Evolutionary conservation across 2,888 invertebrate genomes (phyloP), one percentile per base, ranked within the genome.

Genomic region (Drosophila kanekoi): DNA sequence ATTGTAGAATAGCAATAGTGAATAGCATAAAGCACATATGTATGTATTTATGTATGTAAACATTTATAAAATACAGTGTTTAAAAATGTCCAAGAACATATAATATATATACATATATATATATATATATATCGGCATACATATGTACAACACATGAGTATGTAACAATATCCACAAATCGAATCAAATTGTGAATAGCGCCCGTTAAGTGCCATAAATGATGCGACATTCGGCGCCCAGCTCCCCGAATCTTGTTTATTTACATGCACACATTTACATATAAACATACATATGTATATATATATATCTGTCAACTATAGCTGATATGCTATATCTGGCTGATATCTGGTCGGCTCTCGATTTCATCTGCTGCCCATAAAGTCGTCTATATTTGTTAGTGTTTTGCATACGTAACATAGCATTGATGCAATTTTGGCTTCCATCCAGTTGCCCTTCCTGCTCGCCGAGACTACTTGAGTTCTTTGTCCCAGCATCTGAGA

Each of bases 1-100:
- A 45, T 58, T 54, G 28, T 67, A 75, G 77, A n/a, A 47, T 77
- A 72, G 69, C 60, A 33, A 57, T 77, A 68, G 77, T 72, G 73
- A 65, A 49, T 51, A 72, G 41, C 44, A 62, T 51, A 60, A 44
- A 53, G 32, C 23, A 58, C 16, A 63, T 40, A 51, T 44, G 64
- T 53, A 63, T 53, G 28, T 53, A 48, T 52, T 48, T 52, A 35
- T 43, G 18, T 37, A 51, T 51, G 40, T 14, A 40, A 47, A 20
- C 11, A 43, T 43, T 44, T 45, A 16, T 43, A 51, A 61, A 61
- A 40, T 23, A 4, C 9, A 45, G 49, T 51, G 56, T 10, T 43
- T 44, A 49, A 44, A 6, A 40, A 40, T 3, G 11, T 14, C 38
- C 47, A 48, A 38, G 48, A 44, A 66, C 37, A 52, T 56, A 41